Evolutionary conservation across 2,113 vertebrate species (phyloP), one percentile per base, ranked within the genome.

Genomic region (Todiramphus chloris): DNA sequence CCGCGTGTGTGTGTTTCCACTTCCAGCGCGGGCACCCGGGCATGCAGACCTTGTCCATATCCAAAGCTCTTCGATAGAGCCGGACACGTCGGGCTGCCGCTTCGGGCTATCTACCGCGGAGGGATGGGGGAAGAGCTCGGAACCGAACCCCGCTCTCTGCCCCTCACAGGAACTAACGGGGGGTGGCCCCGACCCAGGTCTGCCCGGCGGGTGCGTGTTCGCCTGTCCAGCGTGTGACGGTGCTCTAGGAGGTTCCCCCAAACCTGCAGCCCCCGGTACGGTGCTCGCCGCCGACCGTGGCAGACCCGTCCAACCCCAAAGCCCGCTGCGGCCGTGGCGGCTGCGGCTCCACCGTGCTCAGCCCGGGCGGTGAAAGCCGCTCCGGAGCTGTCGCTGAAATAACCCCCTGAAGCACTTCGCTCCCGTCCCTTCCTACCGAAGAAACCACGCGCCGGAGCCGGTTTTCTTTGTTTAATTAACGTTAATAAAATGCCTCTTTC

Each of bases 31-130:
- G 33, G 18, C 17, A 63, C 5, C 3, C 20, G 25, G 33, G 37
- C 43, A 3, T 0, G 12, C 13, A 27, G 51, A n/a, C 37, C 28
- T 0, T 11, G 15, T 3, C 25, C 58, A 2, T 20, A 1, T 5
- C 39, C 21, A 31, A 11, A 33, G 8, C 31, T 4, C 19, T 50
- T 3, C 1, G 13, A 0, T 1, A 4, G 31, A 48, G 78, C 37
- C 37, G 21, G 43, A 10, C 30, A n/a, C 43, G 17, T 44, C 77
- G 37, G 51, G 63, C 11, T 53, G 35, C 60, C 3, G 13, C 28
- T 16, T 2, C 37, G 53, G 78, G 21, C 46, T 30, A 0, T 6
- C 28, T 7, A 1, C 18, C 33, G 67, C 51, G 2, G 24, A 35
- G 43, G 9, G n/a, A 19, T 5, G n/a, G 16, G 17, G 46, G 6